Conservation (phyloP, 2,888 invertebrate genomes). For the Dorcus hopei region DNA sequence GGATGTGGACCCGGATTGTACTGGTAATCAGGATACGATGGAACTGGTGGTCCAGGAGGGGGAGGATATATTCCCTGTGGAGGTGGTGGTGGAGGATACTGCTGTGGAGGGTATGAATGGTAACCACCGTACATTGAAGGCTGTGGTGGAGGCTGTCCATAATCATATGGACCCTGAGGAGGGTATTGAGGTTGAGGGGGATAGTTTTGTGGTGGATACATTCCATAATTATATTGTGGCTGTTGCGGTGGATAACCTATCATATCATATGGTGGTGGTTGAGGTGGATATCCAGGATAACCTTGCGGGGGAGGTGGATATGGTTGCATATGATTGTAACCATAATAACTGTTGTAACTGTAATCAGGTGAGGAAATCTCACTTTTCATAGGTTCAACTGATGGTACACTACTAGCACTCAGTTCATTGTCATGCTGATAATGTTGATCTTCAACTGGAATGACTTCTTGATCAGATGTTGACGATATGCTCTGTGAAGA, state of each 20-base stretch:
- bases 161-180: constrained; percentile 30
- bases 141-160: constrained; percentile 22
- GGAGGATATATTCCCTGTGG: constrained; percentile 37
- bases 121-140: constrained; percentile 33
- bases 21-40: constrained; percentile 40
- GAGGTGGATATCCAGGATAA: constrained; percentile 28
- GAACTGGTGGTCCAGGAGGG: constrained; percentile 28
- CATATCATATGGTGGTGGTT: constrained; percentile 44
- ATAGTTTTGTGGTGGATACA: constrained; percentile 37
- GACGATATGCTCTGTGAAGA: constrained; percentile 19
- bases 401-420: constrained; percentile 5
- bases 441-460: constrained; percentile 17
- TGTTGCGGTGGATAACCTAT: constrained; percentile 36
- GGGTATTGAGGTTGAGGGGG: constrained; percentile 37
- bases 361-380: constrained; percentile 38
- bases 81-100: constrained; percentile 37
- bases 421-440: constrained; percentile 13
- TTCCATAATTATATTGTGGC: constrained; percentile 36
- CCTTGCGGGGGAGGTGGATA: constrained; percentile 34
- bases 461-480: constrained; percentile 19
- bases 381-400: constrained; percentile 21
- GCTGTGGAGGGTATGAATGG: constrained; percentile 38
- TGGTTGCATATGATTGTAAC: constrained; percentile 37
- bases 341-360: constrained; percentile 36
- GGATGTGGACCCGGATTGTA: constrained; percentile 27